Conservation (phyloP, 2,113 vertebrate species). For the Bothrops jararaca region DNA sequence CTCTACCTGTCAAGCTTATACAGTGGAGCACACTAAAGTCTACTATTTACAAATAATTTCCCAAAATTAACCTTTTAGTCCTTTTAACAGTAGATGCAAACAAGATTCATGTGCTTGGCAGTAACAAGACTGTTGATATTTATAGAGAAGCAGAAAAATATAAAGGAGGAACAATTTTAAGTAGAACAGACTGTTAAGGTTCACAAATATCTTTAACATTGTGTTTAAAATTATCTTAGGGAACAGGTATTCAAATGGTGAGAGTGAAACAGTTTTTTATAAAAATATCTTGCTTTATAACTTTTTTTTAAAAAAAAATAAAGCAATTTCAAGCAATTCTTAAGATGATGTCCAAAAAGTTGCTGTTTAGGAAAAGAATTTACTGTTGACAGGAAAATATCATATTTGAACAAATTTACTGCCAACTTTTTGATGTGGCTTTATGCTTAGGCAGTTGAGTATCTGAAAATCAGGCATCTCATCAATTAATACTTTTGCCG, state of each 20-base stretch:
- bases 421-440: not conserved
- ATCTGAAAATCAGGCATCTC: not conserved
- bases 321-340: not conserved
- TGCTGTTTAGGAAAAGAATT: not conserved
- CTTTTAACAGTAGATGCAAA: constrained; percentile 9
- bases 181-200: not conserved
- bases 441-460: not conserved
- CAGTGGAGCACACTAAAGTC: constrained; percentile 12
- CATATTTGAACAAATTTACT: not conserved
- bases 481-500: not conserved
- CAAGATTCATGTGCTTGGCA: not conserved
- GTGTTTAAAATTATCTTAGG: not conserved
- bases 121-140: not conserved
- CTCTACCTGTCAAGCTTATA: not conserved
- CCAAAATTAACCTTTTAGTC: not conserved
- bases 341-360: no score
- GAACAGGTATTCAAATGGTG: not conserved
- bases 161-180: not conserved
- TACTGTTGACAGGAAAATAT: not conserved
- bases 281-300: not conserved
- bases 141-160: constrained; percentile 16
- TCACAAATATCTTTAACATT: not conserved
- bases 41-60: constrained; percentile 1
- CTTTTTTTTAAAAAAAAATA: not conserved
- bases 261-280: not conserved